Percentiles rank a stretch among this genome's conserved stretches.
Conservation (phyloP, 1,140 invertebrate genomes). For the Drosophila micromelanica region DNA sequence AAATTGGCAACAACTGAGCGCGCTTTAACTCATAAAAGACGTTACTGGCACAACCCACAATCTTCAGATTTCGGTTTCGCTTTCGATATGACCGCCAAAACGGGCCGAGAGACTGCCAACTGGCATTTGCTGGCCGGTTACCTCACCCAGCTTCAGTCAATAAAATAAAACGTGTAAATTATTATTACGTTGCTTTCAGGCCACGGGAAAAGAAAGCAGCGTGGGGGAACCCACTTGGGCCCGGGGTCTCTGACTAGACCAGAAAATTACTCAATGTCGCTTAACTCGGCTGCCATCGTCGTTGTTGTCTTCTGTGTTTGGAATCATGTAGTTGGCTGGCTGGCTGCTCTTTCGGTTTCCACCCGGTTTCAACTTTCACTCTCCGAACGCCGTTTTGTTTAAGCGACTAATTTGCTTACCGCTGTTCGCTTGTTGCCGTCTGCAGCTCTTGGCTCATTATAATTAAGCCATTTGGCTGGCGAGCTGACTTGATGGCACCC, state of each 20-base stretch:
- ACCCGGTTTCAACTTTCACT: conserved; percentile 48
- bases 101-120: conserved; percentile 20
- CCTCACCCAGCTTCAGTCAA: conserved; percentile 51
- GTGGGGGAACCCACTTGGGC: conserved; percentile 21
- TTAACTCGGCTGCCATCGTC: conserved; percentile 24
- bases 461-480: conserved; percentile 65
- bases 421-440: conserved; percentile 7
- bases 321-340: conserved; percentile 36
- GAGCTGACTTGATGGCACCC: conserved; percentile 38
- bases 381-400: conserved; percentile 3
- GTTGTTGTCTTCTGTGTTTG: conserved; percentile 31
- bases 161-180: conserved; percentile 61
- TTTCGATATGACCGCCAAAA: conserved; percentile 70
- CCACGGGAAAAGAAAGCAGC: conserved; percentile 60
- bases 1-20: conserved; percentile 17
- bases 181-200: conserved; percentile 52
- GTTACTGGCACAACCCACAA: conserved; percentile 48
- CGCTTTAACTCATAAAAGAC: background rate
- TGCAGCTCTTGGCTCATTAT: conserved; percentile 50
- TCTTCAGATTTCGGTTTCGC: conserved; percentile 39
- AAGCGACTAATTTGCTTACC: conserved; percentile 43
- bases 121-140: conserved; percentile 46
- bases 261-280: conserved; percentile 70
- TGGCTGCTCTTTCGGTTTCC: conserved; percentile 38
- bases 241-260: conserved; percentile 51